Conservation (phyloP, 2,797 vertebrate genomes). For the Hemibagrus guttatus region DNA sequence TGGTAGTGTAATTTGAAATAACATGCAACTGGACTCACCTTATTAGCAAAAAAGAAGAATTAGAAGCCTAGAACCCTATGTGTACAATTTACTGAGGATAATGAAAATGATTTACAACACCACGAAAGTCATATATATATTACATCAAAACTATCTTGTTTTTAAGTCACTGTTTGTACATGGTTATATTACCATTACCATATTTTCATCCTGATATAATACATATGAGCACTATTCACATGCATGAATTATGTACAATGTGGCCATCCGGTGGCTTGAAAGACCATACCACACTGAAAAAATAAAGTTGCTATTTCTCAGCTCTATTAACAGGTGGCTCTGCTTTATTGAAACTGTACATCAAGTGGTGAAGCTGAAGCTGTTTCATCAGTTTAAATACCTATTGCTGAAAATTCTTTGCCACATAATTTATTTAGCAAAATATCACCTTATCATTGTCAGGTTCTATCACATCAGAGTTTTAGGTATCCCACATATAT, state of each 20-base stretch:
- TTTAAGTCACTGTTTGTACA: not conserved
- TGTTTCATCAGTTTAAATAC: not conserved
- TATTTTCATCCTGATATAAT: not conserved
- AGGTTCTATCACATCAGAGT: not conserved
- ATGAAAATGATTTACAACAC: constrained; percentile 29
- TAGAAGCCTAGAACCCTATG: not conserved
- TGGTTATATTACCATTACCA: not conserved
- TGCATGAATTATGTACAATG: not conserved
- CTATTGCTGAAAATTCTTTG: not conserved
- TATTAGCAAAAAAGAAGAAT: not conserved
- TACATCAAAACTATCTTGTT: not conserved
- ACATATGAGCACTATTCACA: constrained; percentile 30
- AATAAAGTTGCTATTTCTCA: not conserved
- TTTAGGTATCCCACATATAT: not conserved
- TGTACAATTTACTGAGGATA: not conserved
- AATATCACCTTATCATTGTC: not conserved
- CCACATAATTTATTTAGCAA: not conserved
- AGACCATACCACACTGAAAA: not conserved
- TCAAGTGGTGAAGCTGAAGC: not conserved
- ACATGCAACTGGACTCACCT: constrained; percentile 25
- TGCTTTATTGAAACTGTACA: not conserved
- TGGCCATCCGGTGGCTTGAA: constrained; percentile 1
- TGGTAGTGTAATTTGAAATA: not conserved
- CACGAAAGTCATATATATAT: constrained; percentile 30
- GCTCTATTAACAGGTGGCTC: not conserved